phyloP scores from a whole-genome alignment of 2,113 vertebrate species.

The Lophochroa leadbeateri region DNA sequence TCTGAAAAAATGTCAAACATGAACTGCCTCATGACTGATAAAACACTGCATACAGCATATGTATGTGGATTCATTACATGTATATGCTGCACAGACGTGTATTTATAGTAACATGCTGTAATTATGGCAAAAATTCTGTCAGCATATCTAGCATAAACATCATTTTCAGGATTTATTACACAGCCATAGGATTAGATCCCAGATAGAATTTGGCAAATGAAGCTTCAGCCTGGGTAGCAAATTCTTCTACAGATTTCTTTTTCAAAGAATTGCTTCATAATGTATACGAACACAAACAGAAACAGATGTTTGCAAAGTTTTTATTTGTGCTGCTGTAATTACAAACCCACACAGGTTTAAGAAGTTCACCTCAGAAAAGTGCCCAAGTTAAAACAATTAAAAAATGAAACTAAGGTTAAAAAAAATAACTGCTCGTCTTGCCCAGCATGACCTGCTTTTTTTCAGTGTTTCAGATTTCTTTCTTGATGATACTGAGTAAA shows the following conservation, averaged over 20 bases:
- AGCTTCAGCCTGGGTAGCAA: neutral
- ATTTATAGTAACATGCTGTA: conserved; percentile 31
- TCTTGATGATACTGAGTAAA: neutral
- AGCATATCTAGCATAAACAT: conserved; percentile 43
- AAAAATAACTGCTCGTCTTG: neutral
- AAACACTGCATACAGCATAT: neutral
- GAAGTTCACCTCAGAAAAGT: neutral
- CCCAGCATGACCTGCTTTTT: neutral
- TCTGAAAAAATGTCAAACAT: neutral
- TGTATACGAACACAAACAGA: conserved; percentile 3
- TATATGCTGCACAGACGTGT: neutral
- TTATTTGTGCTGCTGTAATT: conserved; percentile 16
- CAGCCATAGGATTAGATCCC: neutral
- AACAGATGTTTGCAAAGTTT: conserved; percentile 34
- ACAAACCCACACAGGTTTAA: neutral
- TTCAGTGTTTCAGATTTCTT: neutral
- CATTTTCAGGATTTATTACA: conserved; percentile 22
- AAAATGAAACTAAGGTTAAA: too few species aligned
- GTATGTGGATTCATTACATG: neutral
- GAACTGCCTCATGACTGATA: neutral
- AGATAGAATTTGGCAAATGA: conserved; percentile 2
- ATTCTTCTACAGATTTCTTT: neutral
- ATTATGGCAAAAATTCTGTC: neutral
- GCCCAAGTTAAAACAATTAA: neutral
- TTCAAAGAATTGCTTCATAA: neutral